Evolutionary conservation across 2,797 vertebrate species (phyloP), one percentile per base, ranked within the genome.

Genomic region (Parotocinclus haroldoi): DNA sequence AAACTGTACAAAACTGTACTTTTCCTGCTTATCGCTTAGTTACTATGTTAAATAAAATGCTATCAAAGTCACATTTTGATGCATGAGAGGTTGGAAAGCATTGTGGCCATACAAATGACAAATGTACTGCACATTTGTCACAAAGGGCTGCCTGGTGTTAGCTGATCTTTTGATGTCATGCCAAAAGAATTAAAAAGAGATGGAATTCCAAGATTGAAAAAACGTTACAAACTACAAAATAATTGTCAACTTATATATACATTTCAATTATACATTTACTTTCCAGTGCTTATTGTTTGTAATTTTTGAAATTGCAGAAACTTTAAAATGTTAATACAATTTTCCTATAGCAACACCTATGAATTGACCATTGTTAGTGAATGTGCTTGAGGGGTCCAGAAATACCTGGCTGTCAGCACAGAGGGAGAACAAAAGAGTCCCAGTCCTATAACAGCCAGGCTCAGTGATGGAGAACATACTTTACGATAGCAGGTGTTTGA

Each of bases 381-480:
- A 66, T 66, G 76, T 82, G 84, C 80, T 80, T 78, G 82, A 86
- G 78, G 76, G 88, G 83, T 85, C 84, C 84, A 83, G 84, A 83
- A 91, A 90, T 91, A 88, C 87, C 86, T 83, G 85, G 88, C 87
- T 79, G 81, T 87, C 84, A 81, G 84, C 76, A 79, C 79, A 54
- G 12, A 67, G 58, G 69, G 72, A 78, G 85, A 88, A 92, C 90
- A 92, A 92, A 89, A 85, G 80, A 52, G 71, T 78, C 87, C 89
- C 90, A 91, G 89, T 91, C 81, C 81, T 89, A 78, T 81, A 84
- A 82, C 83, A 84, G 82, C 84, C 85, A 87, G 84, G 86, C 80
- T 88, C 84, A 86, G 83, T 89, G 89, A 89, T 86, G 88, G 88
- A 87, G 89, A 89, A 89, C 88, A 89, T 90, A 90, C 86, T 89